Base-by-base conservation (phyloP, 2,888 invertebrate genomes). In the Aphidius colemani region DNA sequence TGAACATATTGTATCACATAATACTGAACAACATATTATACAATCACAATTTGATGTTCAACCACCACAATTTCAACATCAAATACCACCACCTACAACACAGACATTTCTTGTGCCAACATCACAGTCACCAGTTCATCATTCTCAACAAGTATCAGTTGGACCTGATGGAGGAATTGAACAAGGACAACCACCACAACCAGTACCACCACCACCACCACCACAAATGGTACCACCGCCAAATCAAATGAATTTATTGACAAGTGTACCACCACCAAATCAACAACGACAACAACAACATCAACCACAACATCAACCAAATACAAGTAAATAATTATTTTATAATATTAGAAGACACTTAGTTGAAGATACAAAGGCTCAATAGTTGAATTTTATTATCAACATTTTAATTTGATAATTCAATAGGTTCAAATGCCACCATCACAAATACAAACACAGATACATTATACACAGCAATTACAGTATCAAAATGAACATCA, bases 181-280 rank as follows among this genome's bases (percentile, higher is more conserved):
- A 53, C 85, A 85, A 71, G 86, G 85, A 51, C 85, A 86, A 0
- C 85, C 86, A 0, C 79, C 80, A 3, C 81, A 81, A 65, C 81
- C 81, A n/a, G 81, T 81, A 43, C 82, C 82, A 58, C 80, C 13
- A 18, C n/a, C n/a, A n/a, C n/a, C 18, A 18, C 30, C 81, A 1
- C 82, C 82, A 2, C 80, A 81, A 68, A 81, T 81, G 74, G 81
- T 81, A 30, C 81, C 81, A 13, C 81, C 81, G 1, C 81, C 81
- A 13, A 74, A 73, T 63, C 79, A 79, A 62, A 75, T 78, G 75
- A 80, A 78, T 64, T 74, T 81, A 64, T 70, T 80, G 39, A 79
- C 81, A 0, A 81, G 76, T 58, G 75, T 80, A 57, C 81, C 81
- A 43, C 81, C 80, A 3, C 81, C 81, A 3, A 80, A 67, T 74